Evolutionary conservation across 2,888 invertebrate species (phyloP).

Genomic region (Eupithecia pulchellata): DNA sequence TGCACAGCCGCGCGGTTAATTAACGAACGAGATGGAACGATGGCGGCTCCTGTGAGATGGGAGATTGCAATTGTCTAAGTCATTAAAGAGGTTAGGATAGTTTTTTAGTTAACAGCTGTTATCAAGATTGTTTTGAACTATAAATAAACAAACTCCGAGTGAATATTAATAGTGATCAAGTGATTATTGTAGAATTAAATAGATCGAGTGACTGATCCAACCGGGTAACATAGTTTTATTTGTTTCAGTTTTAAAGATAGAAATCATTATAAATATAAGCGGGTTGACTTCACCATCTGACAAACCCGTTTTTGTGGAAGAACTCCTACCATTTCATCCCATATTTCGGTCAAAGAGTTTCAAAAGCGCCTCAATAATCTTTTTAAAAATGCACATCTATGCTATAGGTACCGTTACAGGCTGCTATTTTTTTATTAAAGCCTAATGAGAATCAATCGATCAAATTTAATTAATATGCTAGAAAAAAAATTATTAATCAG

Average conservation of each 20-base stretch:
- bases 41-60: conserved; percentile 38
- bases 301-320: too few species aligned
- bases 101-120: conserved; percentile 4
- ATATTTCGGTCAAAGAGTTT: neutral
- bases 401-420: neutral
- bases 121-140: conserved; percentile 1
- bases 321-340: too few species aligned
- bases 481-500: neutral
- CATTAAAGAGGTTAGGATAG: conserved; percentile 25
- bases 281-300: too few species aligned
- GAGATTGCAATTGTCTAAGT: conserved; percentile 37
- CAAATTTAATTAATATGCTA: neutral
- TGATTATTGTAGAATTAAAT: neutral
- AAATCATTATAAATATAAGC: too few species aligned
- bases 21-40: conserved; percentile 35
- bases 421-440: neutral
- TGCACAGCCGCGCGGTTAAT: conserved; percentile 41
- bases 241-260: neutral
- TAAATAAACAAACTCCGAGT: neutral
- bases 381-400: neutral
- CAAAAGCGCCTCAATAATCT: neutral
- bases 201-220: neutral
- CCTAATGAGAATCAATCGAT: neutral
- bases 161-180: neutral
- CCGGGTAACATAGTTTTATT: neutral